Evolutionary conservation across 2,113 vertebrate species (phyloP).

Genomic region (Misgurnus anguillicaudatus): DNA sequence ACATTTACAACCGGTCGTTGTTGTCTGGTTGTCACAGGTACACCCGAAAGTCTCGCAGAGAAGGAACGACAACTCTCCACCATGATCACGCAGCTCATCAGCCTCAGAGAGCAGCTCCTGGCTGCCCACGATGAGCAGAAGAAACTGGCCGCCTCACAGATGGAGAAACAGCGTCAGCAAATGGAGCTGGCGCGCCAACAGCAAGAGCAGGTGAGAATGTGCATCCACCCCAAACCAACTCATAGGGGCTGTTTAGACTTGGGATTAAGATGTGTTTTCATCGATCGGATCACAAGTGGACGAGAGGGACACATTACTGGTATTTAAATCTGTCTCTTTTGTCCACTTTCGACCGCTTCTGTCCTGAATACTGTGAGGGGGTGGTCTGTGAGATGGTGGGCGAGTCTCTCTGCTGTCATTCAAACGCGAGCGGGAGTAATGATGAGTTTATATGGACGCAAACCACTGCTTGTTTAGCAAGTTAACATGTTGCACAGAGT

Average conservation of each 20-base stretch:
- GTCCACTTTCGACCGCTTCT: too few species aligned
- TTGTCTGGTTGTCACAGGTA: constrained; percentile 75
- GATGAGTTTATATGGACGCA: too few species aligned
- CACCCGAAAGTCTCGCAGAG: constrained; percentile 96
- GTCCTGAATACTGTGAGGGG: too few species aligned
- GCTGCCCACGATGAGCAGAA: constrained; percentile 98
- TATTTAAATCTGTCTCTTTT: too few species aligned
- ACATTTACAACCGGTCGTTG: neutral
- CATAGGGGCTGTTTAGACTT: neutral
- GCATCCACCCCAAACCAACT: neutral
- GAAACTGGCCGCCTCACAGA: constrained; percentile 97
- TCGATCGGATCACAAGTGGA: too few species aligned
- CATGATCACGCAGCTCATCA: constrained; percentile 99
- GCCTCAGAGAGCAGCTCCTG: constrained; percentile 96
- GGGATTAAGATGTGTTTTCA: too few species aligned
- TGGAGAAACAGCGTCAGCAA: constrained; percentile 98
- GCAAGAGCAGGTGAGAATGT: constrained; percentile 91
- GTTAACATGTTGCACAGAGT: too few species aligned
- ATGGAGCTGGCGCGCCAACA: constrained; percentile 99
- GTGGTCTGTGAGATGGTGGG: too few species aligned
- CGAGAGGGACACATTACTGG: too few species aligned
- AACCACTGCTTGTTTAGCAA: too few species aligned
- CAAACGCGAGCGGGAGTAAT: too few species aligned
- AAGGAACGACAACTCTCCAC: constrained; percentile 98
- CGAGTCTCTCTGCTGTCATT: too few species aligned